Evolutionary conservation across 2,888 invertebrate genomes (phyloP).

Genomic region (Platypus cylindrus): DNA sequence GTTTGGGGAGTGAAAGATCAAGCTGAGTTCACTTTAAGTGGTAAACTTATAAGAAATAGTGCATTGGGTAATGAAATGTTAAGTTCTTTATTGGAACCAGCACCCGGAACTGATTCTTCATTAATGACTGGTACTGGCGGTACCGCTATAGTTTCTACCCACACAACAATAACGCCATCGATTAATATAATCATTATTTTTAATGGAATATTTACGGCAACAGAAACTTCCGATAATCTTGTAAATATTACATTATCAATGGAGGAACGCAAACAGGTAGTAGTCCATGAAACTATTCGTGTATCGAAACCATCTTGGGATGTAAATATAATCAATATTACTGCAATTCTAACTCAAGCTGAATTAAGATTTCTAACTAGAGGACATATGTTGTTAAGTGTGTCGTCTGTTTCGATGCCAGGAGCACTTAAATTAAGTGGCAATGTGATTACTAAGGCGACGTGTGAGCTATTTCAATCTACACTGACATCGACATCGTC

Average conservation of each 20-base stretch:
- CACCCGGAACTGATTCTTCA: slow-evolving; percentile 42
- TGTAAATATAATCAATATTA: slow-evolving; percentile 64
- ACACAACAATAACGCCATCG: slow-evolving; percentile 66
- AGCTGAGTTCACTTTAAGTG: slow-evolving; percentile 57
- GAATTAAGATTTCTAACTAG: slow-evolving; percentile 65
- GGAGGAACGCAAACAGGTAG: slow-evolving; percentile 53
- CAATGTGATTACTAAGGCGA: slow-evolving; percentile 55
- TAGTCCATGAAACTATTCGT: slow-evolving; percentile 60
- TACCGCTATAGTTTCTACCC: slow-evolving; percentile 74
- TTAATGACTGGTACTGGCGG: slow-evolving; percentile 58
- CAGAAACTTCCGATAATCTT: slow-evolving; percentile 51
- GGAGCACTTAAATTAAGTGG: slow-evolving; percentile 55
- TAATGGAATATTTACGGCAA: slow-evolving; percentile 62
- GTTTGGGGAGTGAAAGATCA: slow-evolving; percentile 63
- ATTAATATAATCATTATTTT: slow-evolving; percentile 70
- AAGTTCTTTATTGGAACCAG: slow-evolving; percentile 60
- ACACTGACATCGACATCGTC: slow-evolving; percentile 41
- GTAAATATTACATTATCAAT: slow-evolving; percentile 57
- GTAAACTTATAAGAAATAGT: slow-evolving; percentile 60
- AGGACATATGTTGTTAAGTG: slow-evolving; percentile 57
- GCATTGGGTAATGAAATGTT: slow-evolving; percentile 72
- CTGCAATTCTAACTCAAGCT: slow-evolving; percentile 62
- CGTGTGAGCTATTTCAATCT: slow-evolving; percentile 71
- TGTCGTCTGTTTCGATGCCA: slow-evolving; percentile 57
- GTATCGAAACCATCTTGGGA: slow-evolving; percentile 64